Evolutionary conservation across 2,888 invertebrate species (phyloP).

Genomic region (Neoscelio sp.): DNA sequence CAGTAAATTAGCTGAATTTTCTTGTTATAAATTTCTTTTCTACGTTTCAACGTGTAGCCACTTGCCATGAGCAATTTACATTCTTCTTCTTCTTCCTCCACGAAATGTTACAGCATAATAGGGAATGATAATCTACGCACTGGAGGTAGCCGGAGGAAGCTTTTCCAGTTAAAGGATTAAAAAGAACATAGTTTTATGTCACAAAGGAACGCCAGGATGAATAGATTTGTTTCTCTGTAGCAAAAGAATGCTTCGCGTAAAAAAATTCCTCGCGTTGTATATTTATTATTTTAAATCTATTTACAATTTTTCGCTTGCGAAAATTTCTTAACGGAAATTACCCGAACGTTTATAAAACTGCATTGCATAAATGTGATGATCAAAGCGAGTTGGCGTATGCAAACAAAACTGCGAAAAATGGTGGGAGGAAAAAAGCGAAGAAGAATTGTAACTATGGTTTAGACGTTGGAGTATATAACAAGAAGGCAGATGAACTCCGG

Average conservation of each 20-base stretch:
- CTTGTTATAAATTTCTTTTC: conserved; percentile 53
- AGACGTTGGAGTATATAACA: conserved; percentile 71
- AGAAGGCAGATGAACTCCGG: conserved; percentile 70
- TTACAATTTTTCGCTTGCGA: no score
- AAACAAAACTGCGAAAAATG: neutral
- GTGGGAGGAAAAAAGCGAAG: conserved; percentile 30
- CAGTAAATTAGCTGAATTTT: conserved; percentile 40
- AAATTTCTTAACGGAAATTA: no score
- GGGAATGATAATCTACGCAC: conserved; percentile 55
- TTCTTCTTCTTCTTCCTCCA: conserved; percentile 40
- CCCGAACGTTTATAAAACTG: no score
- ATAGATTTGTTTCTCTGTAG: conserved; percentile 39
- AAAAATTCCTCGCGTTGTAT: conserved; percentile 22
- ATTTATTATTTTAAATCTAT: no score
- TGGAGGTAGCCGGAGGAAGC: conserved; percentile 30
- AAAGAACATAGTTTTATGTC: conserved; percentile 45
- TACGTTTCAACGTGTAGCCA: conserved; percentile 19
- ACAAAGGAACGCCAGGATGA: conserved; percentile 47
- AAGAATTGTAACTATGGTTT: conserved; percentile 46
- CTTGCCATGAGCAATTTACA: conserved; percentile 53
- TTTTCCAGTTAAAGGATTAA: conserved; percentile 57
- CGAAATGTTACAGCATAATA: conserved; percentile 44
- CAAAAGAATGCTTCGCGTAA: conserved; percentile 33
- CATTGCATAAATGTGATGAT: no score
- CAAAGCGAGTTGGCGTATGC: neutral